Evolutionary conservation across 64 coral and sea anemone species (phyloP).

Genomic region (Stylophora pistillata): DNA sequence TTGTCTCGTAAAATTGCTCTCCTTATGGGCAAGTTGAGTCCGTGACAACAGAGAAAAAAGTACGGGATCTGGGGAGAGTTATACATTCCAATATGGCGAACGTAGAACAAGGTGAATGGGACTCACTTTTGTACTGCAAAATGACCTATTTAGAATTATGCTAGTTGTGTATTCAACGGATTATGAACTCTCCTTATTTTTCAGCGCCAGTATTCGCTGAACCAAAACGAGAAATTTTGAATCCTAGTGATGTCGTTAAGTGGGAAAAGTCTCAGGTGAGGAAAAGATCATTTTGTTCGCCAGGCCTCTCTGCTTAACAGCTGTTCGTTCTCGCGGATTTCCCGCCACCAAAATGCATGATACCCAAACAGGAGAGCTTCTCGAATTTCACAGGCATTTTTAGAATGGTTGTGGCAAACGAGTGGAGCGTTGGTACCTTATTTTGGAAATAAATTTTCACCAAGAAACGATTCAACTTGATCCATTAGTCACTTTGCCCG

Average conservation of each 20-base stretch:
- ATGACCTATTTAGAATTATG: not conserved
- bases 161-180: not conserved
- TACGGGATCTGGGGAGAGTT: not conserved
- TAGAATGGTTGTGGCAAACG: too few relatives aligned
- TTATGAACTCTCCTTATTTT: not conserved
- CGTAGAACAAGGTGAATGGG: conserved; percentile 3
- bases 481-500: too few relatives aligned
- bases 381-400: too few relatives aligned
- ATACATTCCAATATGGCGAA: conserved; percentile 21
- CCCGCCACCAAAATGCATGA: too few relatives aligned
- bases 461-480: too few relatives aligned
- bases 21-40: too few relatives aligned
- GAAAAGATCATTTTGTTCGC: too few relatives aligned
- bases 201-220: conserved; percentile 52
- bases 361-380: too few relatives aligned
- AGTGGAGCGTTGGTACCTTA: too few relatives aligned
- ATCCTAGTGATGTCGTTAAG: conserved; percentile 36
- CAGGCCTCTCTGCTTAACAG: not conserved
- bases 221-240: conserved; percentile 57
- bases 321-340: not conserved
- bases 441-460: too few relatives aligned
- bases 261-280: conserved; percentile 67
- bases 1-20: too few relatives aligned
- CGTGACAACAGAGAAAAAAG: too few relatives aligned
- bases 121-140: not conserved